Conservation (phyloP, 2,113 vertebrate species). For the Malaclemys terrapin region DNA sequence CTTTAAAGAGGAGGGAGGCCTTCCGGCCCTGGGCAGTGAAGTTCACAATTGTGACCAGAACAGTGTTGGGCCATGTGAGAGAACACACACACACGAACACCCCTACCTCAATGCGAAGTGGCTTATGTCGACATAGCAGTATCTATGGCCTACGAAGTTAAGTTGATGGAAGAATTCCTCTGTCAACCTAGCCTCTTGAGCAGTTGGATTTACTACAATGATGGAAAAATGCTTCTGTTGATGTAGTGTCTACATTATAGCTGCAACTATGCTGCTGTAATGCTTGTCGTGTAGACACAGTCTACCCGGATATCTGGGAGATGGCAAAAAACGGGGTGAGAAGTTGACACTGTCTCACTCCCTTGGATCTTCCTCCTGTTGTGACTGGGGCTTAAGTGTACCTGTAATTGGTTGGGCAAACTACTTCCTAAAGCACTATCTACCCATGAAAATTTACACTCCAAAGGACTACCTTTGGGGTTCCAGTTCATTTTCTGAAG, state of each 20-base stretch:
- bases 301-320: background rate
- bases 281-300: background rate
- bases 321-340: background rate
- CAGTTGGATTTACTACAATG: background rate
- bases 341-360: fast-evolving
- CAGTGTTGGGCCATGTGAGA: background rate
- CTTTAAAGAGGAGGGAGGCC: background rate
- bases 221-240: background rate
- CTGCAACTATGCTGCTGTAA: background rate
- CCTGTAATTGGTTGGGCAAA: background rate
- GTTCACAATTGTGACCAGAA: background rate
- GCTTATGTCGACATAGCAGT: too few species aligned
- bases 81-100: too few species aligned
- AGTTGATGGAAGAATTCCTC: background rate
- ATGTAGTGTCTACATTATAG: background rate
- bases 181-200: background rate
- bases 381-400: background rate
- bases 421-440: background rate
- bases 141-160: too few species aligned
- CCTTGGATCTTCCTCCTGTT: background rate
- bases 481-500: background rate
- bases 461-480: background rate
- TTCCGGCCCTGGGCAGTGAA: background rate
- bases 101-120: too few species aligned
- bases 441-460: background rate